Conservation (phyloP, 2,113 vertebrate species). For the Machaerirhynchus nigripectus region DNA sequence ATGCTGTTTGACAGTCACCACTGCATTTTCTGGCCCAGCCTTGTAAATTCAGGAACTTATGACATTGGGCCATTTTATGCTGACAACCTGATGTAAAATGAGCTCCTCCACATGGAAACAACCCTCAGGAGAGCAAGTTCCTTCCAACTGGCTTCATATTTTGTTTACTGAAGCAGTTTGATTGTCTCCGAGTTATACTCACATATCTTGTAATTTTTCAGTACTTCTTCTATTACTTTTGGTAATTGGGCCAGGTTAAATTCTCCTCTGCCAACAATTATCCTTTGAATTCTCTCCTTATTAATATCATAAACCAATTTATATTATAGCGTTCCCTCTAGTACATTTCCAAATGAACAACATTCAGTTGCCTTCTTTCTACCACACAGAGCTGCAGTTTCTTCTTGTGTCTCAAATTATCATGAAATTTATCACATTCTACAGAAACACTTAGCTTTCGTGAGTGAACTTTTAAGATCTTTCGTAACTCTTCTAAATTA, state of each 20-base stretch:
- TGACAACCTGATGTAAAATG: slow-evolving; percentile 52
- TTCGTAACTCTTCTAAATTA: neutral
- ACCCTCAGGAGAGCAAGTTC: slow-evolving; percentile 21
- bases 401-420: neutral
- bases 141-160: slow-evolving; percentile 52
- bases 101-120: slow-evolving; percentile 51
- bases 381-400: neutral
- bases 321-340: slow-evolving; percentile 23
- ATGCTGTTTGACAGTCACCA: neutral
- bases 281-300: slow-evolving; percentile 28
- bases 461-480: neutral
- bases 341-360: slow-evolving; percentile 37
- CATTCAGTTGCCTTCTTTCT: neutral
- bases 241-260: slow-evolving; percentile 37
- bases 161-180: slow-evolving; percentile 53
- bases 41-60: neutral
- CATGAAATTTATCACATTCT: slow-evolving; percentile 17
- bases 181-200: slow-evolving; percentile 27
- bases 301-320: slow-evolving; percentile 40
- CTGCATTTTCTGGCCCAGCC: neutral
- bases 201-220: slow-evolving; percentile 51
- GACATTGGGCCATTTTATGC: slow-evolving; percentile 26
- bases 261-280: slow-evolving; percentile 14
- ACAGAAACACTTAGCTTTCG: neutral
- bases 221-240: slow-evolving; percentile 27